Base-by-base conservation (phyloP, 2,113 vertebrate genomes). In the Colaptes auratus region DNA sequence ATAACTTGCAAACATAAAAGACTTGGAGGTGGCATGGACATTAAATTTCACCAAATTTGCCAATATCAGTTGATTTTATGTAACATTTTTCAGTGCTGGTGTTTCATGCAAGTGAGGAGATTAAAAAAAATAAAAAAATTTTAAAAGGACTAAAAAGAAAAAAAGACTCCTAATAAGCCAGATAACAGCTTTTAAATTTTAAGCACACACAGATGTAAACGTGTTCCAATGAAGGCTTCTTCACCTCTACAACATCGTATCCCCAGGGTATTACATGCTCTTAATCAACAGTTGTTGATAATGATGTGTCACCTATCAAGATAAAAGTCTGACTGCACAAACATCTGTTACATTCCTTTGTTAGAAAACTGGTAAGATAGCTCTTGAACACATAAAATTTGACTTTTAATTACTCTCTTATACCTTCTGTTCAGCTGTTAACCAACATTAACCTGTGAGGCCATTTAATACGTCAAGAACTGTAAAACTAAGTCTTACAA, bases 201-300 rank as follows among this genome's bases (percentile, higher is more conserved):
- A 81, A 89, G 42, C 39, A 46, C 44, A 92, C 35, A 89, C 4
- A n/a, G 48, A 96, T 56, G 50, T 27, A 92, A 88, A 21, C 10
- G 6, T 78, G 83, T 71, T 95, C 64, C 86, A 93, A 28, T 89
- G 71, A 96, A 67, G 79, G 66, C 39, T 78, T 89, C 55, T 73
- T 88, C 85, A 96, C 67, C 44, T 82, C 48, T 58, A 72, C 53
- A 70, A 58, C 77, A 50, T 17, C 71, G 33, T 31, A 39, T 88
- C 82, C 59, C 65, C 36, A 46, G 24, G 95, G 96, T 76, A 92
- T 33, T 66, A 73, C 81, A 94, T 81, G 74, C 71, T 93, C 53
- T 92, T 92, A 92, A 93, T 96, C 95, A 96, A 96, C 84, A 90
- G 90, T 86, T 94, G 61, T 86, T 48, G 63, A 90, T 94, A 97